Evolutionary conservation across 2,888 invertebrate species (phyloP), one percentile per base, ranked within the genome.

Genomic region (Ptycholaimellus sp.): DNA sequence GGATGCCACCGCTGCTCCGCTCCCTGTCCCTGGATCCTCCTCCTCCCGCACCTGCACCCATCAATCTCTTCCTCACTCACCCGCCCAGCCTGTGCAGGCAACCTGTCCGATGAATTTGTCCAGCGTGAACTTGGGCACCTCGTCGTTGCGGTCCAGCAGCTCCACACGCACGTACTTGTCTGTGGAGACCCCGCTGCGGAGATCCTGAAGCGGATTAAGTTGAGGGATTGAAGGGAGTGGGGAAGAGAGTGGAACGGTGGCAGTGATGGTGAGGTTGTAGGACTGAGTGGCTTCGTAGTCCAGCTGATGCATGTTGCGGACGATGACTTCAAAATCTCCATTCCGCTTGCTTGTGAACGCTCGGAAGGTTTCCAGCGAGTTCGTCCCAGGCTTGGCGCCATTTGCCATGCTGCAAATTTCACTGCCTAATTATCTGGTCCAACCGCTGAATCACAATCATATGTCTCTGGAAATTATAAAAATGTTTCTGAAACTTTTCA

Each of bases 101-200:
- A n/a, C n/a, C n/a, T n/a, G 49, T 14, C 54, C 55, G 1, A 49
- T 51, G 45, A 55, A 56, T 27, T 46, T 40, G 37, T 55, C 55
- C 13, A 53, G 48, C n/a, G 49, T 50, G 40, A 55, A 55, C 27
- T 49, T 46, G 1, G 55, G 55, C 5, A 53, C 80, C 70, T 85
- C 85, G 65, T 87, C 85, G 68, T 83, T 83, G 59, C 82, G 70
- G 70, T 87, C 87, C 68, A 82, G 81, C 45, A 87, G 83, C 37
- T 83, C 82, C 41, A 85, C 82, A 64, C 82, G 68, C 60, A 81
- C 76, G 61, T 83, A 70, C 68, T 85, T 83, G 66, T 83, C 83
- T 79, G 51, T 41, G 2, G 50, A 43, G 16, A 51, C 47, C 5
- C 41, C 46, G 2, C 50, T 48, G 6, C 42, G 42, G 37, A 56